These are phyloP conservation scores for Holotrichia oblita DNA, from an alignment of 1,140 invertebrate species.

Conservation along the genomic window DNA sequence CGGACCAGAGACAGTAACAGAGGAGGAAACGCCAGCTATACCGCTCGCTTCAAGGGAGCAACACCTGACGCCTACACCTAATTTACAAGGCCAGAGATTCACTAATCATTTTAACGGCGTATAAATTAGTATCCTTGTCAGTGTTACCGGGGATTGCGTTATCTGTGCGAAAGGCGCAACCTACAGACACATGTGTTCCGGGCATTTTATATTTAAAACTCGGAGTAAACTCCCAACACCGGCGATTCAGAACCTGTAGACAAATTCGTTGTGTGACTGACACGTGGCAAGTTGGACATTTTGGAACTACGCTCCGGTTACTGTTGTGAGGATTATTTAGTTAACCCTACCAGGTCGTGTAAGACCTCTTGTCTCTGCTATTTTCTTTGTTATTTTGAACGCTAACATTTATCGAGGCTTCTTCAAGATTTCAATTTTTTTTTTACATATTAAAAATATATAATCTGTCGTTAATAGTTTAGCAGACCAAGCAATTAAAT, in stretches of 20 bases:
- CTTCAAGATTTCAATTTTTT: too few species aligned
- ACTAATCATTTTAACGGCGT: constrained; percentile 36
- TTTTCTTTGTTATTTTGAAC: too few species aligned
- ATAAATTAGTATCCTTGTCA: constrained; percentile 34
- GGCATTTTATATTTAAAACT: constrained; percentile 28
- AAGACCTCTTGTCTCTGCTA: too few species aligned
- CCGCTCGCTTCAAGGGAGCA: neutral
- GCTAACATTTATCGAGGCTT: too few species aligned
- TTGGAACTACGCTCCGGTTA: too few species aligned
- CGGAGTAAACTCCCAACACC: neutral
- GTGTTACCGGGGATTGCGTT: neutral
- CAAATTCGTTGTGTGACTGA: too few species aligned
- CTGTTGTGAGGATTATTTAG: too few species aligned
- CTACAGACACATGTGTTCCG: constrained; percentile 27
- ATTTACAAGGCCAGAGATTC: constrained; percentile 33
- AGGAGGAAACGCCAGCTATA: neutral
- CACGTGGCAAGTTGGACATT: too few species aligned
- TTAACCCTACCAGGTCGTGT: too few species aligned
- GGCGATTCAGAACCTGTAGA: neutral
- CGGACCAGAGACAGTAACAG: neutral
- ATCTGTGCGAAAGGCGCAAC: neutral
- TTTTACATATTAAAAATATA: too few species aligned
- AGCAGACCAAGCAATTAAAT: too few species aligned
- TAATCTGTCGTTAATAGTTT: too few species aligned
- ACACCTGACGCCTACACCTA: constrained; percentile 26